Evolutionary conservation across 2,797 vertebrate genomes (phyloP), one percentile per base, ranked within the genome.

Genomic region (Cyclopterus lumpus): DNA sequence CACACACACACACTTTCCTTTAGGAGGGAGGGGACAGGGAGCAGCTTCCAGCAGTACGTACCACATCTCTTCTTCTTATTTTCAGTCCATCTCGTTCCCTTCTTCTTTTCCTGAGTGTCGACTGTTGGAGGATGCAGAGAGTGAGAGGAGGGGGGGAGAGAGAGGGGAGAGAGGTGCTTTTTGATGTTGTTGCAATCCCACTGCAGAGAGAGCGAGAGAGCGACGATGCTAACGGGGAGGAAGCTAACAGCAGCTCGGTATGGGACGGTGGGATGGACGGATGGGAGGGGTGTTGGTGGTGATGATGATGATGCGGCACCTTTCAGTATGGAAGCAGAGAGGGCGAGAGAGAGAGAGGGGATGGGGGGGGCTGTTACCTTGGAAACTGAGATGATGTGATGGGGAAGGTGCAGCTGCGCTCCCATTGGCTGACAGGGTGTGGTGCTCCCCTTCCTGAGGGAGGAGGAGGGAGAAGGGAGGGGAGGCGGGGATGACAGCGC

Each of bases 331-430:
- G 84, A 82, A 74, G 81, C 67, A 77, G 71, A 75, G 58, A 7
- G 44, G 14, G 64, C 7, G 71, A 77, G 71, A 75, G 58, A 7
- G 71, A 60, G 71, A n/a, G 69, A 44, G 80, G 12, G 62, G 68
- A 1, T 4, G 60, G 14, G 36, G 96, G 96, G 95, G 71, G 95
- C 95, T 95, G 98, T 99, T 97, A 94, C 97, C 93, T 92, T 96
- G 95, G 97, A 94, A 95, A 98, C 96, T 72, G 93, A 95, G 86
- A 90, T 86, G 96, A 96, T 95, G 95, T 97, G 97, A 96, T 96
- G 95, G 93, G 95, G 96, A 82, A 92, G 96, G 93, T 94, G 94
- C 94, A 95, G 94, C 93, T 90, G 93, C 81, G 90, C 92, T 94
- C 86, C 92, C 93, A 97, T 97, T 97, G 96, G 97, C 94, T 92